Evolutionary conservation across 1,140 invertebrate genomes (phyloP).

Genomic region (Colletes latitarsis): DNA sequence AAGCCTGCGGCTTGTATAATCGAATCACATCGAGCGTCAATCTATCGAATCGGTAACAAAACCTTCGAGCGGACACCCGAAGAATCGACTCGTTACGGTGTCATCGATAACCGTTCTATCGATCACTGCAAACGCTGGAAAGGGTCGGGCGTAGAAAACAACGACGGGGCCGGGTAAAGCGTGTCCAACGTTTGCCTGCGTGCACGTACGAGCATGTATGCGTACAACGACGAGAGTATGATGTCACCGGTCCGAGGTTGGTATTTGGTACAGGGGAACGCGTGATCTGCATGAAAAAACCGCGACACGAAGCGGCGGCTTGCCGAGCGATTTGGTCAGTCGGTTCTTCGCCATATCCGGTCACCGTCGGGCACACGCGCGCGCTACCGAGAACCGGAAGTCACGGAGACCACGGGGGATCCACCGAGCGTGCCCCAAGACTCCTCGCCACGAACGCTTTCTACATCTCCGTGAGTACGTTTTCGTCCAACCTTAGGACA

Average conservation of each 20-base stretch:
- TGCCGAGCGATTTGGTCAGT: constrained; percentile 59
- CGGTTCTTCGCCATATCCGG: constrained; percentile 76
- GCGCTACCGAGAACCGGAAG: constrained; percentile 67
- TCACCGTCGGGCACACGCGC: constrained; percentile 56
- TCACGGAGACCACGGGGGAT: constrained; percentile 64
- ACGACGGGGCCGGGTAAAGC: not conserved
- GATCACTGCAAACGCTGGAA: not conserved
- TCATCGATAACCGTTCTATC: not conserved
- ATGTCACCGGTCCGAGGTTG: constrained; percentile 71
- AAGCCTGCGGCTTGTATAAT: too few species aligned
- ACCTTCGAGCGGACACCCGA: too few species aligned
- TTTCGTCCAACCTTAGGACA: constrained; percentile 12
- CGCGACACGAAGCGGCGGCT: constrained; percentile 41
- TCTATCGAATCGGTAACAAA: too few species aligned
- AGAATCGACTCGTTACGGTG: too few species aligned
- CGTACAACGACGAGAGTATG: constrained; percentile 59
- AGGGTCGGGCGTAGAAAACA: not conserved
- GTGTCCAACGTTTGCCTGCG: constrained; percentile 10
- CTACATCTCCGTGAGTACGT: constrained; percentile 4
- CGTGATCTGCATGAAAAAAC: constrained; percentile 74
- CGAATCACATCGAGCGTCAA: too few species aligned
- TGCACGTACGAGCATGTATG: not conserved
- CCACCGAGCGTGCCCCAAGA: constrained; percentile 32
- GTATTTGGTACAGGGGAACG: constrained; percentile 74
- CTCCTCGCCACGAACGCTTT: not conserved